A percentile compares a stretch with the other conserved stretches of the same genome.
Evolutionary conservation across 2,113 vertebrate species (phyloP).

Genomic region (Taurulus bubalis): DNA sequence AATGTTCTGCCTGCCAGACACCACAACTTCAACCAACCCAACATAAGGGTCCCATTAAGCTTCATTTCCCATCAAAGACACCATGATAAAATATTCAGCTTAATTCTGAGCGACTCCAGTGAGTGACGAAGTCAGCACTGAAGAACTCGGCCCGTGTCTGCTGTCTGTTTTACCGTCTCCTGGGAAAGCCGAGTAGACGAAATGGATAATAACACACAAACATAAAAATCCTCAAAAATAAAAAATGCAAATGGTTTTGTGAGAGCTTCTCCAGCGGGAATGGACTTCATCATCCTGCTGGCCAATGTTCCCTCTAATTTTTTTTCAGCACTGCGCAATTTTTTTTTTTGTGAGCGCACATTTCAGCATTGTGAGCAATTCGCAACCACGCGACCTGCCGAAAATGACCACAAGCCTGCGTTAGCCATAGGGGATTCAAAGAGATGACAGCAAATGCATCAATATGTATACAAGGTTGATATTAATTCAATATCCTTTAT

Average conservation of each 20-base stretch:
- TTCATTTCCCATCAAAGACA: slow-evolving; percentile 39
- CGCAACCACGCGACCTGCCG: too few relatives aligned
- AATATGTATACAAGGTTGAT: too few relatives aligned
- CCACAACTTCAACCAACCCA: slow-evolving; percentile 11
- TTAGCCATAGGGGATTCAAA: too few relatives aligned
- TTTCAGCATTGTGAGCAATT: too few relatives aligned
- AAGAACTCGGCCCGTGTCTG: slow-evolving; percentile 25
- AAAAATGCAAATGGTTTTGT: slow-evolving; percentile 64
- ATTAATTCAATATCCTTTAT: too few relatives aligned
- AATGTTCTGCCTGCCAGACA: slow-evolving; percentile 19
- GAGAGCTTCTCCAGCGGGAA: slow-evolving; percentile 39
- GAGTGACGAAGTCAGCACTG: slow-evolving; percentile 2
- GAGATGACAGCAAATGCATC: too few relatives aligned
- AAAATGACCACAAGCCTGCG: too few relatives aligned
- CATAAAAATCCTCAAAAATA: slow-evolving; percentile 33
- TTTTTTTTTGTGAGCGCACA: too few relatives aligned
- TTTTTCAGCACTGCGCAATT: too few relatives aligned
- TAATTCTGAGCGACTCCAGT: slow-evolving; percentile 18
- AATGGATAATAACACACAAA: slow-evolving; percentile 51
- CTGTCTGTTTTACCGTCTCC: slow-evolving; percentile 53
- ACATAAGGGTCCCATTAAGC: slow-evolving; percentile 9
- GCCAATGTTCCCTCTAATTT: too few relatives aligned
- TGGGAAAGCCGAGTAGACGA: slow-evolving; percentile 44
- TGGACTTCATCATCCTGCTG: slow-evolving; percentile 36
- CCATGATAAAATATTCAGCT: slow-evolving; percentile 47